Percentiles rank a stretch among this genome's conserved stretches.
phyloP scores from a whole-genome alignment of 2,797 vertebrate species.

The Melanotaenia nigrans region DNA sequence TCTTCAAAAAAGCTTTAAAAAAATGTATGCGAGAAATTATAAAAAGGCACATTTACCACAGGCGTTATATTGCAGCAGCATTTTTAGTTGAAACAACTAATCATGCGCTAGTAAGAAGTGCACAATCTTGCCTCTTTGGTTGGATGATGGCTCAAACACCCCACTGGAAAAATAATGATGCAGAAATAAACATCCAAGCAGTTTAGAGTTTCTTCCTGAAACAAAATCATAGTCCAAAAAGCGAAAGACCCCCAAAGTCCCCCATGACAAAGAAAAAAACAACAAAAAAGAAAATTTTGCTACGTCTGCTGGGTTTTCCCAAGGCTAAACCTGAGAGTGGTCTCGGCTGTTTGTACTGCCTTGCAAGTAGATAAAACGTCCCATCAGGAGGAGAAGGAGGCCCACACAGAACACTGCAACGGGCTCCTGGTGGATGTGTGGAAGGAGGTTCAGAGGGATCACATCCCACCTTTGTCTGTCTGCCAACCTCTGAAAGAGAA shows the following conservation, averaged over 20 bases:
- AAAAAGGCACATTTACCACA: constrained; percentile 75
- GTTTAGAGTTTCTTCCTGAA: constrained; percentile 51
- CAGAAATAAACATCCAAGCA: constrained; percentile 41
- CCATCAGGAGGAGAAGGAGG: constrained; percentile 74
- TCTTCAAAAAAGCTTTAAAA: constrained; percentile 48
- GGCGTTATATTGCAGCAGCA: constrained; percentile 37
- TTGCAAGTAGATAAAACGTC: constrained; percentile 74
- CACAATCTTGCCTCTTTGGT: constrained; percentile 72
- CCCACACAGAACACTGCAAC: constrained; percentile 70
- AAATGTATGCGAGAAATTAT: constrained; percentile 33
- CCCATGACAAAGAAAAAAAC: constrained; percentile 13
- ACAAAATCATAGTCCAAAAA: background rate
- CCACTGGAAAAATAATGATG: constrained; percentile 63
- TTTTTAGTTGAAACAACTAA: constrained; percentile 15
- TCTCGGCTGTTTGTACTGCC: constrained; percentile 52
- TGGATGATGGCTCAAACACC: constrained; percentile 54
- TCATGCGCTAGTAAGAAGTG: constrained; percentile 49
- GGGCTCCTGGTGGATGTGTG: constrained; percentile 65
- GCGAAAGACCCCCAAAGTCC: background rate
- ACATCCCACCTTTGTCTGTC: constrained; percentile 36
- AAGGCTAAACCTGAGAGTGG: constrained; percentile 63
- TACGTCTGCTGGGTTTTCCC: constrained; percentile 79
- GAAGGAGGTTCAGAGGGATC: constrained; percentile 37
- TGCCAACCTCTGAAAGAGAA: constrained; percentile 55
- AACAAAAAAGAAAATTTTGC: constrained; percentile 45